Evolutionary conservation across 2,113 vertebrate genomes (phyloP).

Genomic region (Ranitomeya imitator): DNA sequence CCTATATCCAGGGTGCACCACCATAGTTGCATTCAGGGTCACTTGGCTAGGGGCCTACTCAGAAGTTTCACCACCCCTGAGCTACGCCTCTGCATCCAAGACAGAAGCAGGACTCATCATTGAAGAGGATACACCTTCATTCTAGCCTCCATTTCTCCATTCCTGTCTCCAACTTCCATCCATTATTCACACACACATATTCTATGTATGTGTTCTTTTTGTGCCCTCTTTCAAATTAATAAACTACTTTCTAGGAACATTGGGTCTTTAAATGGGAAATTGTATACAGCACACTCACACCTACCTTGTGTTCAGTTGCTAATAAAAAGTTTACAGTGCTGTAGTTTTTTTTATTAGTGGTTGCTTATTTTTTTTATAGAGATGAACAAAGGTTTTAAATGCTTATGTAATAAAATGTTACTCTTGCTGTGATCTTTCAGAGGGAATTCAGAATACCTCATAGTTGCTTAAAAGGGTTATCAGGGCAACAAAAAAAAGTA

Average conservation of each 20-base stretch:
- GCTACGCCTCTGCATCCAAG: too few species aligned
- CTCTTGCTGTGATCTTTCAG: background rate
- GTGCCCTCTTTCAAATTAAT: background rate
- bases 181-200: too few species aligned
- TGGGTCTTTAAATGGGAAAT: background rate
- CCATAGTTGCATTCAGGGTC: too few species aligned
- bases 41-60: too few species aligned
- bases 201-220: background rate
- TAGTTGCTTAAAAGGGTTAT: too few species aligned
- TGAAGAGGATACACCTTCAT: too few species aligned
- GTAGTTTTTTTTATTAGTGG: background rate
- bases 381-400: background rate
- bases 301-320: background rate
- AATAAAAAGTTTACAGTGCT: background rate
- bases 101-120: too few species aligned
- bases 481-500: too few species aligned
- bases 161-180: too few species aligned
- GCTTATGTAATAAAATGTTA: background rate
- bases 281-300: background rate
- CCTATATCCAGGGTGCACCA: too few species aligned
- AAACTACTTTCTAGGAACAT: background rate
- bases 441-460: background rate
- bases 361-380: background rate
- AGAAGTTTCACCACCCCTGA: too few species aligned
- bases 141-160: too few species aligned